phyloP scores from a whole-genome alignment of 2,888 invertebrate genomes.

The Hirtodrosophila duncani region DNA sequence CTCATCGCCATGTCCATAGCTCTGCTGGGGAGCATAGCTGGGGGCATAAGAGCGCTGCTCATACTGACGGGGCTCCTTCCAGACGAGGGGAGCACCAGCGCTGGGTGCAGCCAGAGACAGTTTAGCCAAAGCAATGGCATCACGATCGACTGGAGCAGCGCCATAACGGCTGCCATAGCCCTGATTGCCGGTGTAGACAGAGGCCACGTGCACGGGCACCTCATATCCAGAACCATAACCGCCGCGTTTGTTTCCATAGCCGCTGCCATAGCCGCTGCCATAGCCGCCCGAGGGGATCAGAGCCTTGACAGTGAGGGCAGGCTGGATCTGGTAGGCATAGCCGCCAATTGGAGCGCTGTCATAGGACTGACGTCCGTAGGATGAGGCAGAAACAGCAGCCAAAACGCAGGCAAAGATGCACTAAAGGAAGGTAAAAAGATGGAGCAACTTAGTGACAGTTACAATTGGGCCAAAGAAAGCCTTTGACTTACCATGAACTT shows the following conservation, averaged over 20 bases:
- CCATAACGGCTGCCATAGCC: slow-evolving; percentile 39
- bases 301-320: slow-evolving; percentile 53
- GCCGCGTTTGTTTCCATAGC: slow-evolving; percentile 30
- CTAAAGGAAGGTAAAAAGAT: slow-evolving; percentile 14
- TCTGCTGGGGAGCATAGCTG: slow-evolving; percentile 20
- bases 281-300: slow-evolving; percentile 43
- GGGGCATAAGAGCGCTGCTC: slow-evolving; percentile 28
- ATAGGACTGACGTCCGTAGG: slow-evolving; percentile 34
- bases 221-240: too few relatives aligned
- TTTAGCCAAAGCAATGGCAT: slow-evolving; percentile 53
- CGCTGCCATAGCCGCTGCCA: slow-evolving; percentile 32
- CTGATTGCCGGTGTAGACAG: slow-evolving; percentile 25
- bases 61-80: slow-evolving; percentile 29
- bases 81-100: slow-evolving; percentile 44
- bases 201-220: slow-evolving; percentile 41
- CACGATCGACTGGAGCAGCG: slow-evolving; percentile 44
- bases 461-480: background rate
- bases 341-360: slow-evolving; percentile 42
- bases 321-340: slow-evolving; percentile 60
- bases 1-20: slow-evolving; percentile 35
- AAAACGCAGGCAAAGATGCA: slow-evolving; percentile 58
- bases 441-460: background rate
- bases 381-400: slow-evolving; percentile 45
- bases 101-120: slow-evolving; percentile 51
- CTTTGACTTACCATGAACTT: slow-evolving; percentile 60